Evolutionary conservation across 2,888 invertebrate species (phyloP).

Genomic region (Drosophila lacicola): DNA sequence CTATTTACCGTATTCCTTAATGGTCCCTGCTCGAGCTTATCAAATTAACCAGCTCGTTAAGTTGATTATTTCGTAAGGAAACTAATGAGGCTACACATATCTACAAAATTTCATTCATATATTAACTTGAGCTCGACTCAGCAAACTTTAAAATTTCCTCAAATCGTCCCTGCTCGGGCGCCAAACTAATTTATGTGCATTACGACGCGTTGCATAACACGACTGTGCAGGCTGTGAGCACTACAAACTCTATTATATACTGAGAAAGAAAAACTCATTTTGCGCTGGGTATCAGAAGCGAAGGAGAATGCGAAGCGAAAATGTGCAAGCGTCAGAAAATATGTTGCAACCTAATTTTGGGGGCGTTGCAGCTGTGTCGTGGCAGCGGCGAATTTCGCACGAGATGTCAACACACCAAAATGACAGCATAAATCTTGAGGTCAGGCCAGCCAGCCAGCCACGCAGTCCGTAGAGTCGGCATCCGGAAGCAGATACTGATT

Average conservation of each 20-base stretch:
- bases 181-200: slow-evolving; percentile 3
- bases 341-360: slow-evolving; percentile 42
- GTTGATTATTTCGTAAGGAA: no score
- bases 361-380: slow-evolving; percentile 36
- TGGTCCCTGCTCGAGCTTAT: no score
- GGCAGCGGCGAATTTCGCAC: slow-evolving; percentile 45
- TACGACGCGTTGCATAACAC: neutral
- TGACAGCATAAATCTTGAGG: slow-evolving; percentile 53
- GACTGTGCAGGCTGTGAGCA: neutral
- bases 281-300: neutral
- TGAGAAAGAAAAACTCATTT: neutral
- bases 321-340: slow-evolving; percentile 18
- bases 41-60: no score
- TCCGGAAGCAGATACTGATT: slow-evolving; percentile 58
- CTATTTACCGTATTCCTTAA: no score
- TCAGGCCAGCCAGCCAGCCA: slow-evolving; percentile 17
- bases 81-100: no score
- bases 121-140: neutral
- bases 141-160: neutral
- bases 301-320: slow-evolving; percentile 2
- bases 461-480: slow-evolving; percentile 12
- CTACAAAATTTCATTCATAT: no score
- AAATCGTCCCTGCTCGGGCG: no score
- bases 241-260: neutral
- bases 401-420: slow-evolving; percentile 49